Evolutionary conservation across 1,140 invertebrate genomes (phyloP), one percentile per base, ranked within the genome.

Genomic region (Doryteuthis pealeii): DNA sequence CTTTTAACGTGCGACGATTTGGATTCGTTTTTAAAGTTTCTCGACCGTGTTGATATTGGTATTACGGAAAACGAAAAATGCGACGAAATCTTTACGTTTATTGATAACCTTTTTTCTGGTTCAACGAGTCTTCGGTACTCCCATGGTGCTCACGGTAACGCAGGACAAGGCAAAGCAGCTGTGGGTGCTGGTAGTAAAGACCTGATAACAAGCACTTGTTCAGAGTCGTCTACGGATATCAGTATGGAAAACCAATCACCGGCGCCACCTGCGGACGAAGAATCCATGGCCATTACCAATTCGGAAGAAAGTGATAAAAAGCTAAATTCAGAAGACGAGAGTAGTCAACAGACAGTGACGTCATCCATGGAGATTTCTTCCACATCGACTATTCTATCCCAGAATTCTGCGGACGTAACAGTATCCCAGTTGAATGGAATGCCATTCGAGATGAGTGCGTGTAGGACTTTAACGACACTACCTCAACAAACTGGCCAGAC

Each of bases 51-150:
- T 6, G 54, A 62, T n/a, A 62, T 28, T 22, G 54, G 54, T 18
- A n/a, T 62, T 62, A 18, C 18, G 22, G 66, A 68, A 22, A 33
- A 32, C 30, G 66, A 68, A 30, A 68, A 8, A 31, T 8, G 18
- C 10, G 66, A 68, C 26, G 66, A 68, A 6, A 18, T 68, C 30
- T 32, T 68, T 31, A 8, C 30, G 28, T 68, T 68, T 31, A 68
- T 68, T 8, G 66, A 68, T 30, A 68, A 31, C 18, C 31, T 68
- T 6, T 68, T 68, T 68, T 68, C 66, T 12, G 66, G 32, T 6
- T 32, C 66, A 68, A 22, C 66, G 8, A 32, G 18, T 62, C 18
- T 62, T 2, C 54, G 22, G 10, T 62, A 14, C 18, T 28, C 18
- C 10, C 26, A n/a, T 62, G 54, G 54, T 6, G 5, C 54, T 15